phyloP scores from a whole-genome alignment of 1,140 invertebrate genomes.

The Microvelia longipes region DNA sequence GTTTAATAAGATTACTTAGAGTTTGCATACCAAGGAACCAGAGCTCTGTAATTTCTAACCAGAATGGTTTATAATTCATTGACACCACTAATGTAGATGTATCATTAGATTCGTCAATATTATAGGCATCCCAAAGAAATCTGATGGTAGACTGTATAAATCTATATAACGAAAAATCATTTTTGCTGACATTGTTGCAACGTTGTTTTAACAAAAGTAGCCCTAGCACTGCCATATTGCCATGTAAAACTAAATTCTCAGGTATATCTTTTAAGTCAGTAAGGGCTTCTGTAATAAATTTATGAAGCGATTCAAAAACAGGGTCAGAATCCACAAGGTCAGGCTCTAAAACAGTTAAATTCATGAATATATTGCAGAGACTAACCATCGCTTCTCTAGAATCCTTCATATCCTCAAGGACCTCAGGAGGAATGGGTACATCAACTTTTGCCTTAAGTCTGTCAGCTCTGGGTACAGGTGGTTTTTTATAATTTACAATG shows the following conservation, averaged over 20 bases:
- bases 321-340: constrained; percentile 59
- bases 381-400: constrained; percentile 67
- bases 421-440: constrained; percentile 51
- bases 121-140: constrained; percentile 84
- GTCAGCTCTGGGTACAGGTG: constrained; percentile 58
- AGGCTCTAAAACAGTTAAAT: constrained; percentile 71
- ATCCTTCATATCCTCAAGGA: constrained; percentile 64
- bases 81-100: constrained; percentile 62
- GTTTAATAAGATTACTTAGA: constrained; percentile 57
- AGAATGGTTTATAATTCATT: constrained; percentile 68
- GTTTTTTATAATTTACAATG: constrained; percentile 70
- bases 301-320: constrained; percentile 60
- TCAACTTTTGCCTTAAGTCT: constrained; percentile 54
- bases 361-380: constrained; percentile 82
- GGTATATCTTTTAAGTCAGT: constrained; percentile 66
- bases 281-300: constrained; percentile 75
- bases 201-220: constrained; percentile 70
- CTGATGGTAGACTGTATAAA: constrained; percentile 75
- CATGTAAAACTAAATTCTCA: constrained; percentile 67
- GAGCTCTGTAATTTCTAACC: constrained; percentile 75
- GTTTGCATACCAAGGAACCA: constrained; percentile 92
- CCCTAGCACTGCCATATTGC: constrained; percentile 67
- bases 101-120: constrained; percentile 70
- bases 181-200: constrained; percentile 61
- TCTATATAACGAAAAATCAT: constrained; percentile 70